Percentiles rank a stretch among this genome's conserved stretches.
Evolutionary conservation across 2,888 invertebrate genomes (phyloP).

Genomic region (Protonemura montana): DNA sequence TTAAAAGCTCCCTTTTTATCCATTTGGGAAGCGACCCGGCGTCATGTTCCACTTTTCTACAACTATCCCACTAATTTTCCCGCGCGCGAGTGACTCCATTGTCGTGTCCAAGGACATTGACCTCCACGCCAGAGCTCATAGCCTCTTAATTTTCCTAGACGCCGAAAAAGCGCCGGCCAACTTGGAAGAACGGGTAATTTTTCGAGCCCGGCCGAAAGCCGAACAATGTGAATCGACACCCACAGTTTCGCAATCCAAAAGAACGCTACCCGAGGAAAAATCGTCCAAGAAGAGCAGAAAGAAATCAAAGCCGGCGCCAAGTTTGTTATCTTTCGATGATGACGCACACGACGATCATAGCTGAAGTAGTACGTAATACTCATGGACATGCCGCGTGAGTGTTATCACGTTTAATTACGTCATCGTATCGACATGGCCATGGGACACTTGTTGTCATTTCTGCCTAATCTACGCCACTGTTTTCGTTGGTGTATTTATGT

Average conservation of each 20-base stretch:
- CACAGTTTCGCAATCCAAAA: slow-evolving; percentile 33
- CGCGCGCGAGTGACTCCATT: neutral
- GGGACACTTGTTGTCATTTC: no score
- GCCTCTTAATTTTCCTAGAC: slow-evolving; percentile 58
- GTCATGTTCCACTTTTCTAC: no score
- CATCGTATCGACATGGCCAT: no score
- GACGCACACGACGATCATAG: slow-evolving; percentile 60
- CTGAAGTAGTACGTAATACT: slow-evolving; percentile 25
- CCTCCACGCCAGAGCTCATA: neutral
- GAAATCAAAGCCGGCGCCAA: slow-evolving; percentile 50
- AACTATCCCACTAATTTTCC: neutral
- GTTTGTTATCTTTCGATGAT: slow-evolving; percentile 62
- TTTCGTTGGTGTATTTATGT: no score
- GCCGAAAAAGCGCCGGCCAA: slow-evolving; percentile 68
- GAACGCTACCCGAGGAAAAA: slow-evolving; percentile 41
- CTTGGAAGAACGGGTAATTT: slow-evolving; percentile 67
- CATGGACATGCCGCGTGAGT: slow-evolving; percentile 43
- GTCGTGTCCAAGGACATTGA: no score
- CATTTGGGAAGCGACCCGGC: no score
- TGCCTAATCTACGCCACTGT: no score
- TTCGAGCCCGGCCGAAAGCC: slow-evolving; percentile 59
- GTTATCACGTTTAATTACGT: no score
- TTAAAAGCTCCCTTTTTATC: no score
- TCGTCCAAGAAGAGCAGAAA: slow-evolving; percentile 51
- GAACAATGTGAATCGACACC: slow-evolving; percentile 45